phyloP scores from a whole-genome alignment of 2,888 invertebrate genomes.

The Corythucha ciliata region DNA sequence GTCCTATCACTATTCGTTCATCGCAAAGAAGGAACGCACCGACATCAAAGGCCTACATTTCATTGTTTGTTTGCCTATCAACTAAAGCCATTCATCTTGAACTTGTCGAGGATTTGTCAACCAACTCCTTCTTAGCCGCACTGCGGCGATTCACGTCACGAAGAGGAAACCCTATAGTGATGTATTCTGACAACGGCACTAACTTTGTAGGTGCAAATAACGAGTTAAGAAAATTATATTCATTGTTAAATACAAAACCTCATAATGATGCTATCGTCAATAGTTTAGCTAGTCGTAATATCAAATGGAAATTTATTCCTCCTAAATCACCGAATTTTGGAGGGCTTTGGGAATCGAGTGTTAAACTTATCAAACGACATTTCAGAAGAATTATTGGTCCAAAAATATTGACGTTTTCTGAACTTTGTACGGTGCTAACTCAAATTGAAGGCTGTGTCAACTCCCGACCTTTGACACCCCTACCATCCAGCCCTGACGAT shows the following conservation, averaged over 20 bases:
- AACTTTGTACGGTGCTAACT: too few species aligned
- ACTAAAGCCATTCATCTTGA: conserved; percentile 16
- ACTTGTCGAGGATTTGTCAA: neutral
- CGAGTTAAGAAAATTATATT: too few species aligned
- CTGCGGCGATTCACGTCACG: conserved; percentile 8
- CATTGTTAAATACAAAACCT: too few species aligned
- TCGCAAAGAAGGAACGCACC: neutral
- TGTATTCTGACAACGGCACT: conserved; percentile 14
- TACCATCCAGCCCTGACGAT: conserved; percentile 16
- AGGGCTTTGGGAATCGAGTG: too few species aligned
- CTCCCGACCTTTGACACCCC: conserved; percentile 18
- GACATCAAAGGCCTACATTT: conserved; percentile 4
- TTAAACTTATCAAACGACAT: too few species aligned
- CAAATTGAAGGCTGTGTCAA: conserved; percentile 20
- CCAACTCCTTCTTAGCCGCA: conserved; percentile 1
- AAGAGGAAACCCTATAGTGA: conserved; percentile 1
- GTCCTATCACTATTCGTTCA: neutral
- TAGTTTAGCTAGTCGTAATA: too few species aligned
- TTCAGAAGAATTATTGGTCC: too few species aligned
- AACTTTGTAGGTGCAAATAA: conserved; percentile 14
- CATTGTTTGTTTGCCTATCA: conserved; percentile 12
- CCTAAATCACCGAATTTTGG: too few species aligned
- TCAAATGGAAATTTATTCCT: too few species aligned
- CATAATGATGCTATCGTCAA: too few species aligned
- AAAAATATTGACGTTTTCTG: too few species aligned